These are phyloP conservation scores for Mylabris phalerata DNA, from an alignment of 1,140 invertebrate species.

Conservation along the genomic window DNA sequence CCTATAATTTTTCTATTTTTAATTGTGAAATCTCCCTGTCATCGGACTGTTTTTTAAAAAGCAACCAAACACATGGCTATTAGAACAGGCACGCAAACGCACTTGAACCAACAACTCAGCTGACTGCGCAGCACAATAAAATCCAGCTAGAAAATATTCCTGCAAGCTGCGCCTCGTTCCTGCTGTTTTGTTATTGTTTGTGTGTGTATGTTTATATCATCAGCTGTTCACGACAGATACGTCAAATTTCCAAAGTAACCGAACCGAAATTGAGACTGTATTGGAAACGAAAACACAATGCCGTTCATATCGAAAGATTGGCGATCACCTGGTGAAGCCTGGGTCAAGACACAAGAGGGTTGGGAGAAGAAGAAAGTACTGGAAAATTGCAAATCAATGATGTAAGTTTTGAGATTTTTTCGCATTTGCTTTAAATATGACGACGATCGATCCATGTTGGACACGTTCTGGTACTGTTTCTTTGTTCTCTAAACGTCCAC, in stretches of 20 bases:
- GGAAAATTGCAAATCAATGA: conserved; percentile 49
- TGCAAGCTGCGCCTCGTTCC: not conserved
- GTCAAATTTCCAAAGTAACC: no score
- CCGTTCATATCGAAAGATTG: conserved; percentile 92
- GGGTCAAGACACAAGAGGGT: conserved; percentile 95
- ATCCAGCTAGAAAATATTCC: not conserved
- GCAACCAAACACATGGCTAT: no score
- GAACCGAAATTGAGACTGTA: not conserved
- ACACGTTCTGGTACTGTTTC: conserved; percentile 33
- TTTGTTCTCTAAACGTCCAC: conserved; percentile 44
- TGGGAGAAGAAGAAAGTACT: conserved; percentile 94
- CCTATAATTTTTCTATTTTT: no score
- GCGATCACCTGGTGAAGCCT: conserved; percentile 93
- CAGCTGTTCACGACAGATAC: conserved; percentile 15
- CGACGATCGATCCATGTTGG: conserved; percentile 30
- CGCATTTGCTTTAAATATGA: not conserved
- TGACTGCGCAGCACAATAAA: conserved; percentile 17
- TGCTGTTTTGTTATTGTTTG: conserved; percentile 2
- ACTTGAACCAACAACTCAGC: conserved; percentile 9
- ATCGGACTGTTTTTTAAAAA: no score
- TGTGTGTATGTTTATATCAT: conserved; percentile 22
- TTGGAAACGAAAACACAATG: conserved; percentile 52
- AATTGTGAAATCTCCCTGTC: no score
- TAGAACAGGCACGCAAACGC: not conserved
- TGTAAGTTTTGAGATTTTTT: conserved; percentile 29